Percentiles rank a stretch among this genome's conserved stretches.
These are phyloP conservation scores for Phocoena sinus DNA, from an alignment of 2,113 vertebrate genomes.

Conservation along the genomic window DNA sequence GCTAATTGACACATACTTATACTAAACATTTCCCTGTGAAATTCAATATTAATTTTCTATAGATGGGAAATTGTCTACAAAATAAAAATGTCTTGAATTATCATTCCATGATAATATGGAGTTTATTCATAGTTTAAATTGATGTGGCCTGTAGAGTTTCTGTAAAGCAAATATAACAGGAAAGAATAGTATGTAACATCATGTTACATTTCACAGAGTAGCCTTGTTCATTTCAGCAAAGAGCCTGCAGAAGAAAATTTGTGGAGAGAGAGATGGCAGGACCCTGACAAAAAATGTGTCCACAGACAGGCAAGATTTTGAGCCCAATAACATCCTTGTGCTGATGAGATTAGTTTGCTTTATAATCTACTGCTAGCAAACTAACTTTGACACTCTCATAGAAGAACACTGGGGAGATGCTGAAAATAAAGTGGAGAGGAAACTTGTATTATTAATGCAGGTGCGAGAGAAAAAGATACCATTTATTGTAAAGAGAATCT, in stretches of 20 bases:
- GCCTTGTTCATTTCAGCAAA: background rate
- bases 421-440: background rate
- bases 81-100: background rate
- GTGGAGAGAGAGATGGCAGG: background rate
- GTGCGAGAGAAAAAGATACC: background rate
- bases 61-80: background rate
- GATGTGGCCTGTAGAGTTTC: background rate
- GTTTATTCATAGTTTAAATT: conserved; percentile 1
- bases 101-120: background rate
- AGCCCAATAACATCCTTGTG: background rate
- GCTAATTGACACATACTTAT: background rate
- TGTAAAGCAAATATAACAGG: background rate
- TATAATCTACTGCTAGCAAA: background rate
- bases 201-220: background rate
- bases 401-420: background rate
- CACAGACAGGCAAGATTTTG: background rate
- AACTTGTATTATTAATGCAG: background rate
- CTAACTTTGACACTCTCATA: background rate
- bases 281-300: background rate
- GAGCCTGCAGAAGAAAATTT: background rate
- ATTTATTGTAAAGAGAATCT: background rate
- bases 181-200: background rate
- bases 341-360: background rate
- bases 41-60: conserved; percentile 31
- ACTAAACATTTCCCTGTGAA: background rate